Evolutionary conservation across 2,888 invertebrate species (phyloP), one percentile per base, ranked within the genome.

Genomic region (Phania funesta): DNA sequence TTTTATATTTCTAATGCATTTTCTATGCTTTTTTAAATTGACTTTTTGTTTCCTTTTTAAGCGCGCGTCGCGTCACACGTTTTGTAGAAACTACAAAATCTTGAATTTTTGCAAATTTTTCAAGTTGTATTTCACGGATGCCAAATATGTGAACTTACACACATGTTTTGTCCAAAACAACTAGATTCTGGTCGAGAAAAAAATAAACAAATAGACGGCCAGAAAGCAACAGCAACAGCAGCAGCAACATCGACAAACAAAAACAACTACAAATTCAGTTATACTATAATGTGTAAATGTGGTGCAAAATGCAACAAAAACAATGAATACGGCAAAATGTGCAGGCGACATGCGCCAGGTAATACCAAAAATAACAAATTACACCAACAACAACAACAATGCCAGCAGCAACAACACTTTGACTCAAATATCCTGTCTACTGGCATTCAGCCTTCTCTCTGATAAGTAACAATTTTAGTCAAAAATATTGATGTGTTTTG

Each of bases 321-420:
- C 58, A 65, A 52, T 26, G 38, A 56, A 67, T 62, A 73, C 35
- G 29, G 32, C 56, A 71, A 83, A 71, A 68, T 68, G 64, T 79
- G 68, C 75, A 79, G 67, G 83, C 62, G 79, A 76, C 79, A 79
- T 82, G 81, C 81, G 81, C 81, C 81, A 82, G 81, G 81, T 82
- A 80, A 46, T 52, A 73, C 46, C 58, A 77, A 80, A n/a, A n/a
- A 67, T 75, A 68, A 48, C 29, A 67, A 38, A 62, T 62, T 65
- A 65, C 56, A 78, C 58, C 4, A 56, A 56, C 20, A 35, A 32
- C 29, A 35, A 35, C 2, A 35, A 9, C 35, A 18, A 13, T 35
- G 11, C 8, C 35, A 58, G 24, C 58, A 65, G 50, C 64, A 64
- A 71, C 29, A 24, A 48, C 58, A 32, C 18, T 18, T 52, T 50